Base-by-base conservation (phyloP, 2,888 invertebrate genomes). In the Dexiosoma caninum region DNA sequence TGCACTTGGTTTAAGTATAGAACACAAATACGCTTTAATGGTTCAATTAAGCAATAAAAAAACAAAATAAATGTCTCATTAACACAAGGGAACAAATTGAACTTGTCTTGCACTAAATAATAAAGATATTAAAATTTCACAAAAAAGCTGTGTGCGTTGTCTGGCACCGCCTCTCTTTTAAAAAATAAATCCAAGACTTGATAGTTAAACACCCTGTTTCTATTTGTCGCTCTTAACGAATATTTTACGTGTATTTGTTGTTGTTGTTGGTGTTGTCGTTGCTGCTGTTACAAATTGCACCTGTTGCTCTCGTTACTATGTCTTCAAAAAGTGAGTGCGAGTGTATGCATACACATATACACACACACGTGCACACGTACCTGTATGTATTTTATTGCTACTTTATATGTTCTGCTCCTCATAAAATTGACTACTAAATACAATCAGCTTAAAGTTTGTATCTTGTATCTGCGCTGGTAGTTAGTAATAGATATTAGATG, bases 251-350 rank as follows among this genome's bases (percentile, higher is more conserved):
- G 3, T 53, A n/a, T 16, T 62, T 76, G 53, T 40, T 46, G 49
- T 51, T 57, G 51, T 55, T 42, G 60, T 37, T 67, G 12, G 12
- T 44, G 40, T 44, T 44, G 9, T 44, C 21, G 19, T 44, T 44
- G 44, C 8, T 9, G 44, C 19, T 64, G 51, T 51, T 55, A 78
- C 77, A 78, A 70, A 71, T 78, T 71, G 70, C 77, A 78, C 77
- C 77, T 69, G 69, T 79, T 75, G 57, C 70, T 79, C 53, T 79
- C 51, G 64, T 79, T 69, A 69, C 75, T 42, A 69, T n/a, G 49
- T 64, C 59, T 62, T 76, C 44, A 23, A 10, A n/a, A 32, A 44
- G 32, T 37, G 16, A 42, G 30, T 49, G 30, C 32, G 32, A n/a
- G n/a, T 49, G 21, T 69, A 27, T 69, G 44, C 37, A 32, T 42